Evolutionary conservation across 2,888 invertebrate species (phyloP), one percentile per base, ranked within the genome.

Genomic region (Augiades crinisus): DNA sequence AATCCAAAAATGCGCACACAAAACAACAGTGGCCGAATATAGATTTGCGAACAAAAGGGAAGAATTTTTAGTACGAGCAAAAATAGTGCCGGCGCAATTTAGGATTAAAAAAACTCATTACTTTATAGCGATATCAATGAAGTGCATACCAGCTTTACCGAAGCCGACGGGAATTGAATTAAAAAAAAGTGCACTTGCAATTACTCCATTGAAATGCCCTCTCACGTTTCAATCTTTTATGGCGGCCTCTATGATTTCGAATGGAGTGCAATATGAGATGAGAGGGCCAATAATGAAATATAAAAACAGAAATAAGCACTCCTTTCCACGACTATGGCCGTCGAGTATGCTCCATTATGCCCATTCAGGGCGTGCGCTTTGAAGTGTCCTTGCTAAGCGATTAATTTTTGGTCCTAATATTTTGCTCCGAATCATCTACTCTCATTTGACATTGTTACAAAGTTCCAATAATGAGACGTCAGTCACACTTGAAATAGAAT

Each of bases 211-310:
- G 82, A 87, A 83, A 81, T 81, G 68, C 78, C 84, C 87, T 84
- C 86, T 84, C 83, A 75, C 84, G 83, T 88, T 88, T 87, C 88
- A 89, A 86, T 82, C 86, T 79, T 88, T 87, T 88, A 85, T 87
- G 73, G 78, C 81, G 79, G 83, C 77, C 80, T 81, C 81, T 83
- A 81, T 85, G 84, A 81, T 72, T 81, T 75, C 75, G 73, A 75
- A 78, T 76, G 73, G 73, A 83, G 83, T 83, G 86, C 85, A 85
- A 85, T 85, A 82, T 76, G 86, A 85, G 87, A 82, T 81, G 84
- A 86, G 87, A 84, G 85, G 78, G 84, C 87, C 83, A 88, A 88
- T 86, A 87, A 88, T 87, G 81, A 84, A 87, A 87, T 84, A 86
- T 86, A 86, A 88, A 86, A 88, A 86, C 83, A 85, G 78, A 79